These are phyloP conservation scores for Sminthurinus aureus DNA, from an alignment of 2,888 invertebrate genomes.

Conservation along the genomic window DNA sequence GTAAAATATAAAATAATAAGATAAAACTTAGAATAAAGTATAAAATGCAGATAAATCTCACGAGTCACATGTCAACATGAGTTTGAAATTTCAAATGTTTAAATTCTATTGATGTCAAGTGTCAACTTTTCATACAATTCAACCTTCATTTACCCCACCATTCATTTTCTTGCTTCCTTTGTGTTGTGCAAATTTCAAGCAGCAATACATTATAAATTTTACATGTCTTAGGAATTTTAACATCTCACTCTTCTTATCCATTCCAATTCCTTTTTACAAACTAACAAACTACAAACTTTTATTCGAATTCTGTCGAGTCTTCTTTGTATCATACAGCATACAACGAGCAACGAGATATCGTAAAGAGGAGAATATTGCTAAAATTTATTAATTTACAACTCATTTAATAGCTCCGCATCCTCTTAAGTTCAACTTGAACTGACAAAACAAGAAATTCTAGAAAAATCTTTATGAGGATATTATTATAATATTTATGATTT, in stretches of 20 bases:
- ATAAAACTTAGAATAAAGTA: neutral
- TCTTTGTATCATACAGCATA: too few species aligned
- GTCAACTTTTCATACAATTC: neutral
- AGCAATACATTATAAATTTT: too few species aligned
- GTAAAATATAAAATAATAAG: too few species aligned
- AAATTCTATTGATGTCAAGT: neutral
- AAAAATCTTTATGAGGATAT: constrained; percentile 4
- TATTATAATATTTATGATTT: neutral
- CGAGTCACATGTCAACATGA: neutral
- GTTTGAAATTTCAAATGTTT: neutral
- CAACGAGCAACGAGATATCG: neutral
- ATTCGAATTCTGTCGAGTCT: neutral
- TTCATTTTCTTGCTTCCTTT: neutral
- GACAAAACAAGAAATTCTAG: constrained; percentile 12
- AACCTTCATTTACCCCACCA: neutral
- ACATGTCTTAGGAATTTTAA: too few species aligned
- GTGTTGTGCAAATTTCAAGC: too few species aligned
- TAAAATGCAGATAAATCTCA: neutral
- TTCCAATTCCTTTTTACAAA: neutral
- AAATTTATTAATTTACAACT: constrained; percentile 9
- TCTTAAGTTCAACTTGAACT: neutral
- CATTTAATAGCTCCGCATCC: neutral
- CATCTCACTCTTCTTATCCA: neutral
- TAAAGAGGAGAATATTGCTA: neutral
- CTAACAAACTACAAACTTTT: neutral